phyloP scores from a whole-genome alignment of 2,888 invertebrate genomes.

The Hypomecis punctinalis region DNA sequence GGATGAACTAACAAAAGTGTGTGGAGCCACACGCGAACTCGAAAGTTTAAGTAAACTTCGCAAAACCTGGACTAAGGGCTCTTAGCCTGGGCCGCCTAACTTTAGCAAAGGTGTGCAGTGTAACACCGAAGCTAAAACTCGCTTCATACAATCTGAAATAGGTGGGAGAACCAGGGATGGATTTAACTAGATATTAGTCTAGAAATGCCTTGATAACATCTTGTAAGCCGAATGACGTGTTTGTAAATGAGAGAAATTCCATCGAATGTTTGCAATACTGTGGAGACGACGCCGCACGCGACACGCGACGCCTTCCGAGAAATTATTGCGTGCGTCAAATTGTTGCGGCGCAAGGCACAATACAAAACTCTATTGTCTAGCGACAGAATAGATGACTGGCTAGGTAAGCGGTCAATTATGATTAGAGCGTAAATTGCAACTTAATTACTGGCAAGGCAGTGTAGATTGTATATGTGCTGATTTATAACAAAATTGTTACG shows the following conservation, averaged over 20 bases:
- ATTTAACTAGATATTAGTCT: too few relatives aligned
- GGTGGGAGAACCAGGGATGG: too few relatives aligned
- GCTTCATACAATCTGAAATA: too few relatives aligned
- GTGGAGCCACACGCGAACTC: too few relatives aligned
- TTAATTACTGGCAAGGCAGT: slow-evolving; percentile 8
- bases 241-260: slow-evolving; percentile 31
- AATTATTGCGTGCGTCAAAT: slow-evolving; percentile 42
- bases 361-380: slow-evolving; percentile 24
- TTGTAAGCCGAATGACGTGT: slow-evolving; percentile 5
- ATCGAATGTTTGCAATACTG: slow-evolving; percentile 33
- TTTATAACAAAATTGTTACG: neutral
- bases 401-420: slow-evolving; percentile 8
- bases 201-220: too few relatives aligned
- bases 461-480: neutral
- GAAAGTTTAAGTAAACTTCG: too few relatives aligned
- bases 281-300: slow-evolving; percentile 34
- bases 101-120: too few relatives aligned
- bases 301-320: slow-evolving; percentile 35
- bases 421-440: slow-evolving; percentile 22
- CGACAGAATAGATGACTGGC: neutral
- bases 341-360: slow-evolving; percentile 11
- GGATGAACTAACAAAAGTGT: too few relatives aligned
- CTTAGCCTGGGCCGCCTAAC: too few relatives aligned
- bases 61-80: too few relatives aligned
- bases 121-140: too few relatives aligned